A percentile compares a stretch with the other conserved stretches of the same genome.
phyloP scores from a whole-genome alignment of 1,140 invertebrate genomes.

The Scaptomyza pallida region DNA sequence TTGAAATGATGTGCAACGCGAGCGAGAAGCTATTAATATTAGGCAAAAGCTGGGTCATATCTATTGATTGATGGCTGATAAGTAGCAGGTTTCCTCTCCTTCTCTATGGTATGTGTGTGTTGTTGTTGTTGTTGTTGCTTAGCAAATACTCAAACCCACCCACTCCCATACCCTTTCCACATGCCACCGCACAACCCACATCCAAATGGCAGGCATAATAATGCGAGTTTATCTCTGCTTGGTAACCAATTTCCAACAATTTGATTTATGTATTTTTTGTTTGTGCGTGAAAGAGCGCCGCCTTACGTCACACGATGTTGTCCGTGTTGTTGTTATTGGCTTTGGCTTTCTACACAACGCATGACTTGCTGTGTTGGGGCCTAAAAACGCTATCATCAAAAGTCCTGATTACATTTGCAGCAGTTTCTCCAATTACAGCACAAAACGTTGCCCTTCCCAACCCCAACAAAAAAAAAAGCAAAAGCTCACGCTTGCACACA shows the following conservation, averaged over 20 bases:
- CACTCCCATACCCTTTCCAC: neutral
- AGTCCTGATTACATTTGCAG: constrained; percentile 70
- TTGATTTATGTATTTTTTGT: constrained; percentile 78
- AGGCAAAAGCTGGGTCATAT: constrained; percentile 49
- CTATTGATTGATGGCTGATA: constrained; percentile 77
- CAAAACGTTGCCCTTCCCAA: constrained; percentile 44
- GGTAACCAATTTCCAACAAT: constrained; percentile 73
- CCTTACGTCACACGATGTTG: constrained; percentile 18
- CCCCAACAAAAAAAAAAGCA: neutral
- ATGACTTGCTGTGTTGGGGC: constrained; percentile 48
- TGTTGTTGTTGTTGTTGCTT: too few species aligned
- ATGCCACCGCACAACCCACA: constrained; percentile 1
- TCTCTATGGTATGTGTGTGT: neutral
- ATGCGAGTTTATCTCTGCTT: constrained; percentile 78
- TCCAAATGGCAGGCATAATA: constrained; percentile 67
- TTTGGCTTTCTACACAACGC: constrained; percentile 26
- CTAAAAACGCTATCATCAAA: constrained; percentile 56
- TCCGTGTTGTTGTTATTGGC: constrained; percentile 1
- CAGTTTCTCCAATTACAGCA: constrained; percentile 61
- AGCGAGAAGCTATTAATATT: constrained; percentile 61
- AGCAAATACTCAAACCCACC: neutral
- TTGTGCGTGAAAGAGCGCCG: constrained; percentile 51
- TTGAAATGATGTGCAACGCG: constrained; percentile 35
- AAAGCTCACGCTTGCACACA: neutral
- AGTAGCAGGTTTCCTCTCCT: constrained; percentile 35